A percentile compares a stretch with the other conserved stretches of the same genome.
Evolutionary conservation across 1,140 invertebrate species (phyloP).

Genomic region (Tetragonula clypearis): DNA sequence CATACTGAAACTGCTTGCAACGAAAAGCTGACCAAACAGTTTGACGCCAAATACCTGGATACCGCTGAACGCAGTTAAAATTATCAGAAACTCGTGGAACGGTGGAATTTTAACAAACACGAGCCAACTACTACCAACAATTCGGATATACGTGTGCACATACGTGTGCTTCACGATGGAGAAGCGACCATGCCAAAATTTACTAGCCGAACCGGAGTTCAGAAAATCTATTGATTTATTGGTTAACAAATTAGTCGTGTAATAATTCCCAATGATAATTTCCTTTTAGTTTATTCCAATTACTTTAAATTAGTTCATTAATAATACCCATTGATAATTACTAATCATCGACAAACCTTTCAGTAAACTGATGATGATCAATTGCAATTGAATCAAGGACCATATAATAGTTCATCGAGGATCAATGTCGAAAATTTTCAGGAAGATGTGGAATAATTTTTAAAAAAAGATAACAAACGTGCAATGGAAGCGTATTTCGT

Average conservation of each 20-base stretch:
- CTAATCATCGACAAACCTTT: too few species aligned
- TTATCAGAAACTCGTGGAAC: neutral
- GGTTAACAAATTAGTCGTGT: neutral
- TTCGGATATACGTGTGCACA: neutral
- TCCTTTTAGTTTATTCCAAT: too few species aligned
- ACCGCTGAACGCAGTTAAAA: neutral
- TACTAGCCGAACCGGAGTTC: neutral
- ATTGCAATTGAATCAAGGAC: too few species aligned
- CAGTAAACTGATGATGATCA: too few species aligned
- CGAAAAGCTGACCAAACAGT: neutral
- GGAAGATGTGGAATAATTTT: too few species aligned
- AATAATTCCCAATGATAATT: too few species aligned
- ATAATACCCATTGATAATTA: too few species aligned
- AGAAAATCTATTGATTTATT: neutral
- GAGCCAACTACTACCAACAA: neutral
- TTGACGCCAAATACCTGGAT: neutral
- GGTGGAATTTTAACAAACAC: neutral
- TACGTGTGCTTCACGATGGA: neutral
- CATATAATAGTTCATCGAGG: too few species aligned
- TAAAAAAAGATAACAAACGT: too few species aligned
- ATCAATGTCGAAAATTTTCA: too few species aligned
- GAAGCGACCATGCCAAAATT: neutral
- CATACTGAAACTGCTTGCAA: neutral
- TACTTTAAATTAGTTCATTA: too few species aligned
- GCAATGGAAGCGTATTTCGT: too few species aligned